These are phyloP conservation scores for Zosterops hypoxanthus DNA, from an alignment of 2,113 vertebrate genomes.

Conservation along the genomic window DNA sequence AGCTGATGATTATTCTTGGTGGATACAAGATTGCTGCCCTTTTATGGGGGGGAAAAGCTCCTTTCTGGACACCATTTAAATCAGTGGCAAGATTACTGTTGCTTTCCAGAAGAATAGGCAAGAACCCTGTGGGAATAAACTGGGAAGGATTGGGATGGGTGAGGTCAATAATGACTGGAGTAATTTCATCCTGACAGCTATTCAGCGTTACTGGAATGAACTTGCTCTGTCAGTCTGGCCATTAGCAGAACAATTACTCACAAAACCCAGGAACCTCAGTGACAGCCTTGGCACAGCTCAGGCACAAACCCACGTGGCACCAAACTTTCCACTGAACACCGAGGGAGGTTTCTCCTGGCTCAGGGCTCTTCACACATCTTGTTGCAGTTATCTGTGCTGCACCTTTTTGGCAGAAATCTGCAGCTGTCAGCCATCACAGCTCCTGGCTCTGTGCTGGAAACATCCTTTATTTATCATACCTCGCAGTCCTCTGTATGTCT, in stretches of 20 bases:
- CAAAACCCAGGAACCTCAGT: neutral
- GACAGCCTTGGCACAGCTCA: conserved; percentile 22
- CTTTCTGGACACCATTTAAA: conserved; percentile 33
- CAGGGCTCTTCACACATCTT: neutral
- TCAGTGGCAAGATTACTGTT: conserved; percentile 13
- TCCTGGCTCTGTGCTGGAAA: neutral
- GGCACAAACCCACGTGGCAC: neutral
- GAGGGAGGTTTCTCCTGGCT: neutral
- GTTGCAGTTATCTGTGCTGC: neutral
- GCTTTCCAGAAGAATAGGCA: conserved; percentile 32
- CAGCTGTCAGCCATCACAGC: neutral
- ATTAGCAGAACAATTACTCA: conserved; percentile 39
- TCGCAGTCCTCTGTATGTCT: neutral
- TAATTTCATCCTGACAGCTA: conserved; percentile 55
- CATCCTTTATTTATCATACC: neutral
- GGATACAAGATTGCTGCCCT: neutral
- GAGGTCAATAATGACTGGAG: conserved; percentile 37
- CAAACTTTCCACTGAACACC: neutral
- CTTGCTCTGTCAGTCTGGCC: conserved; percentile 34
- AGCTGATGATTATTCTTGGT: conserved; percentile 35
- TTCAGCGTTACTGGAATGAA: conserved; percentile 58
- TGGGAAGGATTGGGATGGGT: conserved; percentile 42
- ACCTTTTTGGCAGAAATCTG: neutral
- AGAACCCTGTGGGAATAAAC: conserved; percentile 39
- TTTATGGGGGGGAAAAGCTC: neutral